phyloP scores from a whole-genome alignment of 2,113 vertebrate species.

The Oncorhynchus tshawytscha region DNA sequence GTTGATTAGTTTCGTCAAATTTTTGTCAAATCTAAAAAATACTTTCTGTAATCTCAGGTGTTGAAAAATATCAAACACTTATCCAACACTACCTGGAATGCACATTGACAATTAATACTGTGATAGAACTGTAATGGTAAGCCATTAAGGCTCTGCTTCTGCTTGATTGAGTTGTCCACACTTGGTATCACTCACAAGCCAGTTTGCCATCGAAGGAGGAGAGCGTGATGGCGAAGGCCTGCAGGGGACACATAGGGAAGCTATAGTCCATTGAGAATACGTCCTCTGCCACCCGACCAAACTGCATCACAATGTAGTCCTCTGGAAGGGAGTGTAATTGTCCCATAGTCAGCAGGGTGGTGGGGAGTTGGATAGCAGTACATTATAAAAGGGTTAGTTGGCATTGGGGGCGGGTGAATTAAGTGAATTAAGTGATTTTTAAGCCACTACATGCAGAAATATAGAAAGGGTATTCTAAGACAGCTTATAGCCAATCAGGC shows the following conservation, averaged over 20 bases:
- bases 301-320: constrained; percentile 85
- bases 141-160: not conserved
- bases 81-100: not conserved
- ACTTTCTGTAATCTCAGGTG: not conserved
- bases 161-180: not conserved
- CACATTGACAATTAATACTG: not conserved
- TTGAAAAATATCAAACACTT: not conserved
- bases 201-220: constrained; percentile 88
- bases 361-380: not conserved
- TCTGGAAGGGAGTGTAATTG: constrained; percentile 59
- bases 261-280: constrained; percentile 89
- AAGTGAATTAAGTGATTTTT: too few relatives aligned
- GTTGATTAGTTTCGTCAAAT: too few relatives aligned
- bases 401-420: not conserved
- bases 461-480: not conserved
- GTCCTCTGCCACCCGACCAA: constrained; percentile 82
- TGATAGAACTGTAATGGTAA: too few relatives aligned
- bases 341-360: not conserved
- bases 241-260: constrained; percentile 84
- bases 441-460: not conserved
- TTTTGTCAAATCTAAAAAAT: too few relatives aligned
- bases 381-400: not conserved
- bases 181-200: constrained; percentile 77
- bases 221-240: constrained; percentile 86
- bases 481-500: too few relatives aligned